Base-by-base conservation (phyloP, 2,888 invertebrate species). In the Apamea crenata region DNA sequence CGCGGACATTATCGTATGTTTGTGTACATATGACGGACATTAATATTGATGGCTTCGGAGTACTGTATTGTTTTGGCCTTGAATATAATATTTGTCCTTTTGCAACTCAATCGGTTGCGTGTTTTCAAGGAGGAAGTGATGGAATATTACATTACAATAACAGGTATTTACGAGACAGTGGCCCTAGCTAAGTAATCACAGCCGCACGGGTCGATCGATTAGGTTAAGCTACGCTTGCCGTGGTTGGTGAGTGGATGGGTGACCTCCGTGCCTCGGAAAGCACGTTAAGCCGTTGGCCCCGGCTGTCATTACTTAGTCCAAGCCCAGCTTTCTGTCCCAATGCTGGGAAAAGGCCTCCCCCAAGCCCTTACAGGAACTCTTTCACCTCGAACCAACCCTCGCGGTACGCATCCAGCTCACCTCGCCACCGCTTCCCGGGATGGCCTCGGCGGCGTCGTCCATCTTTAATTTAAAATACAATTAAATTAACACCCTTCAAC, bases 21-120 rank as follows among this genome's bases (percentile, higher is more conserved):
- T 40, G 18, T 32, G 8, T 63, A 63, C 16, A 18, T 56, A 44
- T 21, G 50, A 10, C 16, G 5, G 66, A 56, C 10, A 70, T 70
- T 74, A 73, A 69, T 29, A 18, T 21, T 68, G 73, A 85, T 71
- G 44, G 16, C 12, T 53, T 66, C 36, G 47, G 44, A 50, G 53
- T 66, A 32, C 4, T 25, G 12, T 61, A 8, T 63, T 69, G 16
- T 73, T 61, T 63, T 53, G 53, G 6, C 44, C 32, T 63, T 71
- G 8, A 71, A n/a, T 32, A 12, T 56, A 44, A 65, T 40, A 40
- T 44, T 53, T 50, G 1, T 5, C 18, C 2, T 47, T 75, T 65
- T 74, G n/a, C 2, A 29, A 29, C 29, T 29, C 16, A 61, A 61
- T 29, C 29, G 6, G 5, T 65, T 12, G 36, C 36, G 36, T 6